These are phyloP conservation scores for Odontocolon sp. DNA, from an alignment of 2,888 invertebrate genomes.

Conservation along the genomic window DNA sequence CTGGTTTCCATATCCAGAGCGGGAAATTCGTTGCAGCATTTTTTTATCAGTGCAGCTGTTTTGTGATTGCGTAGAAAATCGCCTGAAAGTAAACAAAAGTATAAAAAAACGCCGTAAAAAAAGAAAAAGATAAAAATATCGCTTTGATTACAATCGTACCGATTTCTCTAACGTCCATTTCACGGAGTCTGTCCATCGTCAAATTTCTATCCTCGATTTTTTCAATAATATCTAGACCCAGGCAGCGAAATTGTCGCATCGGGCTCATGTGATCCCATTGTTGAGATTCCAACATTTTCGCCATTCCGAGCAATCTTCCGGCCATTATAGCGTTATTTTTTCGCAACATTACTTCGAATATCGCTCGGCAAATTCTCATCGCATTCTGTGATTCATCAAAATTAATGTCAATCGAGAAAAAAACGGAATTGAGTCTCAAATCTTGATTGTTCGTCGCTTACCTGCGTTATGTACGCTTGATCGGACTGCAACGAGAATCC, in stretches of 20 bases:
- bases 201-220: slow-evolving; percentile 91
- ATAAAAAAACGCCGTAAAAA: not conserved
- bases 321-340: slow-evolving; percentile 96
- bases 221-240: slow-evolving; percentile 89
- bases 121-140: not conserved
- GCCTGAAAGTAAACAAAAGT: slow-evolving; percentile 81
- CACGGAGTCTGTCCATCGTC: slow-evolving; percentile 89
- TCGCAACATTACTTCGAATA: slow-evolving; percentile 96
- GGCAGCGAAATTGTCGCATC: slow-evolving; percentile 90
- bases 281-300: slow-evolving; percentile 96
- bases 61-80: slow-evolving; percentile 89
- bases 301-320: slow-evolving; percentile 90
- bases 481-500: slow-evolving; percentile 94
- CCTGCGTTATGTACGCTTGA: slow-evolving; percentile 93
- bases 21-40: slow-evolving; percentile 94
- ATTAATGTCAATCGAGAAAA: not conserved
- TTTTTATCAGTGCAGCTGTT: slow-evolving; percentile 89
- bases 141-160: slow-evolving; percentile 79
- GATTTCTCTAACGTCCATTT: slow-evolving; percentile 94
- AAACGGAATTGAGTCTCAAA: not conserved
- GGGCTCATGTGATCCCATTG: slow-evolving; percentile 95
- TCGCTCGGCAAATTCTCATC: slow-evolving; percentile 92
- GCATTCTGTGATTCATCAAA: slow-evolving; percentile 86
- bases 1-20: slow-evolving; percentile 90
- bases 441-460: too few relatives aligned